Evolutionary conservation across 2,797 vertebrate species (phyloP).

Genomic region (Pantherophis vulpinus): DNA sequence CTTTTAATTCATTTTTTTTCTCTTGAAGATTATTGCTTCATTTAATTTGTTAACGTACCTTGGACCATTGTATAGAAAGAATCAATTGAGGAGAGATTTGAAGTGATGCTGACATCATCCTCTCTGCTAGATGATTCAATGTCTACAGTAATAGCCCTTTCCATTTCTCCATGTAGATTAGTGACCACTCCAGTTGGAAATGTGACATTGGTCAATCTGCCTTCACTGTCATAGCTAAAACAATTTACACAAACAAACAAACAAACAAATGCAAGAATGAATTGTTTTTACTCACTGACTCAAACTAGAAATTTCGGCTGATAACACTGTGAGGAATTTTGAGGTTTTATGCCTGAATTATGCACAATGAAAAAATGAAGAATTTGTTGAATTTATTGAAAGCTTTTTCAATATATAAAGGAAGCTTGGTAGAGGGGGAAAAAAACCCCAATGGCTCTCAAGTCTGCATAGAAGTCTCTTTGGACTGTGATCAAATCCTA

Average conservation of each 20-base stretch:
- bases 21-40: not conserved
- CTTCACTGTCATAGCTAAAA: slow-evolving; percentile 93
- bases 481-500: slow-evolving; percentile 70
- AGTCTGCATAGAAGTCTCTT: slow-evolving; percentile 59
- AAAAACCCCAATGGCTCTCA: slow-evolving; percentile 66
- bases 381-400: slow-evolving; percentile 74
- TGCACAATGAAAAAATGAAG: slow-evolving; percentile 55
- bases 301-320: slow-evolving; percentile 38
- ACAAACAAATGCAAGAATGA: slow-evolving; percentile 39
- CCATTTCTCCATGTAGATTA: slow-evolving; percentile 90
- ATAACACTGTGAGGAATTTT: slow-evolving; percentile 45
- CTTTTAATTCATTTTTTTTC: slow-evolving; percentile 1
- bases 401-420: slow-evolving; percentile 66
- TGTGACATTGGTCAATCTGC: slow-evolving; percentile 93
- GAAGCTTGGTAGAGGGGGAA: slow-evolving; percentile 50
- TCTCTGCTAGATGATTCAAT: slow-evolving; percentile 90
- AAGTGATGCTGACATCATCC: slow-evolving; percentile 93
- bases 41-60: slow-evolving; percentile 76
- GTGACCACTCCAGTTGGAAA: slow-evolving; percentile 96
- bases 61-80: slow-evolving; percentile 94
- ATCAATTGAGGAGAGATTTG: slow-evolving; percentile 90
- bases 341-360: slow-evolving; percentile 57
- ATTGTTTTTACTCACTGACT: slow-evolving; percentile 44
- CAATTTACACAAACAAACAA: not conserved
- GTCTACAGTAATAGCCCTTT: slow-evolving; percentile 89